Conservation (phyloP, 2,888 invertebrate species). For the Electrophaes corylata region DNA sequence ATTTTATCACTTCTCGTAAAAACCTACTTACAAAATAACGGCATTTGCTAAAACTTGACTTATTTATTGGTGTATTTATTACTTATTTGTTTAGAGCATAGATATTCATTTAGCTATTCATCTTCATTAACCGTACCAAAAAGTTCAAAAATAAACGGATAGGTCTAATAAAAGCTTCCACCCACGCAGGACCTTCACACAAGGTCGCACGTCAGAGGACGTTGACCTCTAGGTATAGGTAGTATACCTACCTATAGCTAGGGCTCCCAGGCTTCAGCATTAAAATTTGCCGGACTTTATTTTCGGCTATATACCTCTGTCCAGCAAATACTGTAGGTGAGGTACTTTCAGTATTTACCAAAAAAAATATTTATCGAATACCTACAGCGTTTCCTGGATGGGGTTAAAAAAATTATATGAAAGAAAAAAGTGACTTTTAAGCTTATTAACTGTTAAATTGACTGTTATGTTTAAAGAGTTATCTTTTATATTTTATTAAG, state of each 20-base stretch:
- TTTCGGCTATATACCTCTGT: not conserved
- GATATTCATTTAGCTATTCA: not conserved
- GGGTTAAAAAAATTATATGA: no score
- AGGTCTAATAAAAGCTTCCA: slow-evolving; percentile 27
- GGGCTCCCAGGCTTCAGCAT: not conserved
- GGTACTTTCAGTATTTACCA: no score
- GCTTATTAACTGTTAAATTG: no score
- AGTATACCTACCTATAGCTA: slow-evolving; percentile 9
- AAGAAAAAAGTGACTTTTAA: no score
- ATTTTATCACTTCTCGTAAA: no score
- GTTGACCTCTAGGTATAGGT: slow-evolving; percentile 24
- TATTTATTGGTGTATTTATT: not conserved
- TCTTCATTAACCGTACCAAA: slow-evolving; percentile 27
- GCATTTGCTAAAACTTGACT: no score
- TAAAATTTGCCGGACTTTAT: not conserved
- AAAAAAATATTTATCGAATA: no score
- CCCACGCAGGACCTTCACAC: slow-evolving; percentile 33
- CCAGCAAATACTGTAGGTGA: not conserved
- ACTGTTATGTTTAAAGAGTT: no score
- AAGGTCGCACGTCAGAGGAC: slow-evolving; percentile 37
- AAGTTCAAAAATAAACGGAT: slow-evolving; percentile 20
- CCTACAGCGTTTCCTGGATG: no score
- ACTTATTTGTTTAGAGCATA: not conserved
- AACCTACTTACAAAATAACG: no score
- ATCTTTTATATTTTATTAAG: no score